Conservation (phyloP, 1,140 invertebrate genomes). For the Drosophila virilis region DNA sequence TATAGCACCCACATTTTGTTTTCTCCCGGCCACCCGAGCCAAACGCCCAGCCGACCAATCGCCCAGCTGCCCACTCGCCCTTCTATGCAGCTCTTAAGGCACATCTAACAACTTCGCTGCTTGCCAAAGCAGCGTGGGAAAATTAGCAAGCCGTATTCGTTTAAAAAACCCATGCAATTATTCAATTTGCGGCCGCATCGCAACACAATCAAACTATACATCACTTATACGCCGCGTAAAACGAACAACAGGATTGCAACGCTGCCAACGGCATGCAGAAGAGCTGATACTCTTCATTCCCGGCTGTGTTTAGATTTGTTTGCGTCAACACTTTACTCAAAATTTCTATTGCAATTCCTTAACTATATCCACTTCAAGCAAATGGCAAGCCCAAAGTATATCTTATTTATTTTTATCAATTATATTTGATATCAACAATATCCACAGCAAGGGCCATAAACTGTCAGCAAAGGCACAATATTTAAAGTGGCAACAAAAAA, state of each 20-base stretch:
- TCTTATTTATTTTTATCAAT: no score
- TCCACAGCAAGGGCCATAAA: background rate
- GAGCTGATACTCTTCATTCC: background rate
- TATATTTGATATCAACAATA: no score
- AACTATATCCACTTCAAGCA: background rate
- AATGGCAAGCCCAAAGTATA: background rate
- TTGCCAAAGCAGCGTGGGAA: conserved; percentile 60
- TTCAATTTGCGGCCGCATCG: conserved; percentile 64
- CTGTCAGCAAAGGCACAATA: background rate
- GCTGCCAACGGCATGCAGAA: background rate
- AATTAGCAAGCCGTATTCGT: conserved; percentile 54
- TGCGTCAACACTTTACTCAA: background rate
- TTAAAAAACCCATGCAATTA: conserved; percentile 64
- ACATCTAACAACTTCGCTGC: conserved; percentile 17
- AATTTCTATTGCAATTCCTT: background rate
- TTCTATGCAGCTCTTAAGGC: conserved; percentile 1
- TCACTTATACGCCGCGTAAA: conserved; percentile 37
- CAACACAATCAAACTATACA: conserved; percentile 18
- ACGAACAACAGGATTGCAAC: background rate
- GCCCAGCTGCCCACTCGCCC: background rate
- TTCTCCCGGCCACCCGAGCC: background rate
- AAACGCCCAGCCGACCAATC: background rate
- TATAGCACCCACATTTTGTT: background rate
- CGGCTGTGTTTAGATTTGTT: no score
- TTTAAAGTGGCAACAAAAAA: background rate